Conservation (phyloP, 2,797 vertebrate genomes). For the Darevskia nairensis region DNA sequence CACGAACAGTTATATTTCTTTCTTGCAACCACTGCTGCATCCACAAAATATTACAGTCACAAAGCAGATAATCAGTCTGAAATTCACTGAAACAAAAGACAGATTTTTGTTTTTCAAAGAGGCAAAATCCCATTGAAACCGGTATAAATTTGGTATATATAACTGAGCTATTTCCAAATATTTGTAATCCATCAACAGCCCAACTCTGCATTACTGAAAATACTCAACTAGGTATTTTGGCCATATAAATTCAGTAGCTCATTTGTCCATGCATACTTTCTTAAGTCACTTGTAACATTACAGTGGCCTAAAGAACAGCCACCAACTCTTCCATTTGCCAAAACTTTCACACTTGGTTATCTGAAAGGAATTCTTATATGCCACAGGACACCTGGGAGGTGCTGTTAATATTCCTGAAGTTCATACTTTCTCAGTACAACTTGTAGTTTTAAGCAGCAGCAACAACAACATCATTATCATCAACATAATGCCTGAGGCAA, state of each 20-base stretch:
- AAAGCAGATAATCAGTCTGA: conserved; percentile 93
- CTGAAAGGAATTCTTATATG: neutral
- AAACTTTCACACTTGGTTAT: neutral
- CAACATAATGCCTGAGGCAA: neutral
- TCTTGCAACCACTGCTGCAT: conserved; percentile 92
- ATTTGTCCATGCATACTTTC: neutral
- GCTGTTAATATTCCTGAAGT: neutral
- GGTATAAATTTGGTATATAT: neutral
- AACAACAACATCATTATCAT: neutral
- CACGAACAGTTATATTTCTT: conserved; percentile 87
- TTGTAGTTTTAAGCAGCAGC: too few species aligned
- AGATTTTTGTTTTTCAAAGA: conserved; percentile 1
- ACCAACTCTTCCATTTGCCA: neutral
- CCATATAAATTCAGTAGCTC: neutral
- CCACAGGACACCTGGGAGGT: neutral
- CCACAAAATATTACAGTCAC: conserved; percentile 96
- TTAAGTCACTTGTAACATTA: neutral
- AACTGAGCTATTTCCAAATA: neutral
- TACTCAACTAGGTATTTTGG: neutral
- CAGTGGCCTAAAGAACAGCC: neutral
- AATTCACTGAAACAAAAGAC: conserved; percentile 86
- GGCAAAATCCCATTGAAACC: neutral
- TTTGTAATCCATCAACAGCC: neutral
- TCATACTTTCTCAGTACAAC: neutral
- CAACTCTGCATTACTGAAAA: neutral